Evolutionary conservation across 1,140 invertebrate species (phyloP).

Genomic region (Heliconius congener): DNA sequence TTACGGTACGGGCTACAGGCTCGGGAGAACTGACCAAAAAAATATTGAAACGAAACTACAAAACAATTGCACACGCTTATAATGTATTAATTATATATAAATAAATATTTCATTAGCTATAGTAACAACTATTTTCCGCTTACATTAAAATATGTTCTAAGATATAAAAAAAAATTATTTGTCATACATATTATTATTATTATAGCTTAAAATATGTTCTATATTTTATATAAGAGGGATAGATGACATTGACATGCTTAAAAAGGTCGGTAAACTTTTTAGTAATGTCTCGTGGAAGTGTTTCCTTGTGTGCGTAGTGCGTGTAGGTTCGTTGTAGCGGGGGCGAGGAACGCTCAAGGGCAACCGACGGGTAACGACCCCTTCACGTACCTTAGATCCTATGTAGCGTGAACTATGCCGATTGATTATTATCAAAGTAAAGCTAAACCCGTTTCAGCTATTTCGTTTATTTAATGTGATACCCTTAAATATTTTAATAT

Average conservation of each 20-base stretch:
- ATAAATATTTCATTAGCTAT: no score
- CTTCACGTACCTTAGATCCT: constrained; percentile 51
- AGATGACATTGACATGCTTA: constrained; percentile 30
- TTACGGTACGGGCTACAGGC: constrained; percentile 19
- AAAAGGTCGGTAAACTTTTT: constrained; percentile 43
- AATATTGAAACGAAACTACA: background rate
- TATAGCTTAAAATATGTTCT: background rate
- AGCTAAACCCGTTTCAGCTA: background rate
- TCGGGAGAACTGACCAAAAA: background rate
- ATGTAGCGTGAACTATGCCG: constrained; percentile 27
- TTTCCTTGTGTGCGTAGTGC: constrained; percentile 42
- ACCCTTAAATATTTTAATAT: background rate
- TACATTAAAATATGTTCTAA: background rate
- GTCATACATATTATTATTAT: background rate
- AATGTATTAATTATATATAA: no score
- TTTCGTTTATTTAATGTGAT: background rate
- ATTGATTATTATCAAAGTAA: constrained; percentile 11
- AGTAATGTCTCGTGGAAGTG: constrained; percentile 38
- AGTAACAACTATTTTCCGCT: no score
- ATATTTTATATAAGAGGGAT: background rate
- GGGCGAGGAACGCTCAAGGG: constrained; percentile 76
- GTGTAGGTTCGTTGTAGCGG: constrained; percentile 42
- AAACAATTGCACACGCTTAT: background rate
- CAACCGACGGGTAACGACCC: constrained; percentile 69
- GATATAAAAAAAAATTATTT: background rate